Base-by-base conservation (phyloP, 2,888 invertebrate genomes). In the Acleris laterana region DNA sequence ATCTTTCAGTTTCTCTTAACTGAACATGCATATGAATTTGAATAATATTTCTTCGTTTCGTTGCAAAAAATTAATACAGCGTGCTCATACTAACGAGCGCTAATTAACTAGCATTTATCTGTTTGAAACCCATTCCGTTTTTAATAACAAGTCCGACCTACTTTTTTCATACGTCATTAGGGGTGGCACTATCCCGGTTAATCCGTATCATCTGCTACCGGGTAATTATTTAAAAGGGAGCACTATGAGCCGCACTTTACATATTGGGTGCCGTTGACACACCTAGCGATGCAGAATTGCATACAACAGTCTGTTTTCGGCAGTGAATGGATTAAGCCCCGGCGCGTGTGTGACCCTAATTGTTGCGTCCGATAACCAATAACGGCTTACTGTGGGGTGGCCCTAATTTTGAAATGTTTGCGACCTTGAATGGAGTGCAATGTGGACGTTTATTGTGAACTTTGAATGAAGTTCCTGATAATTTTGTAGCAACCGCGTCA, bases 201-300 rank as follows among this genome's bases (percentile, higher is more conserved):
- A 93, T 90, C 92, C 91, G 84, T 88, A 90, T 93, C 91, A 92
- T 93, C 91, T 92, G 92, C 89, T 90, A 81, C 91, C 81, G 79
- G 83, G 89, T 89, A 92, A 93, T 92, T 91, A 91, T 92, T 89
- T 90, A 87, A 87, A 85, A 89, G 89, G 91, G 88, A 84, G 82
- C 81, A 78, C 75, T 75, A 81, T 81, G 80, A 77, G 81, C 83
- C 80, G 77, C 81, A 77, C 76, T 78, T 90, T 91, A 49, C 28
- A 2, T 28, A n/a, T 50, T 38, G 4, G 38, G 9, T 38, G 13
- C 38, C 38, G 13, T 4, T 38, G 38, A 38, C 38, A 38, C 38
- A 13, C 13, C 38, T 4, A 4, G 38, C 38, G 13, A 4, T 13
- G 4, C 38, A 38, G 1, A 38, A 4, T 13, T 13, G 38, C 38